A percentile compares a stretch with the other conserved stretches of the same genome.
phyloP scores from a whole-genome alignment of 64 coral and sea anemone species.

The Pachyseris speciosa region DNA sequence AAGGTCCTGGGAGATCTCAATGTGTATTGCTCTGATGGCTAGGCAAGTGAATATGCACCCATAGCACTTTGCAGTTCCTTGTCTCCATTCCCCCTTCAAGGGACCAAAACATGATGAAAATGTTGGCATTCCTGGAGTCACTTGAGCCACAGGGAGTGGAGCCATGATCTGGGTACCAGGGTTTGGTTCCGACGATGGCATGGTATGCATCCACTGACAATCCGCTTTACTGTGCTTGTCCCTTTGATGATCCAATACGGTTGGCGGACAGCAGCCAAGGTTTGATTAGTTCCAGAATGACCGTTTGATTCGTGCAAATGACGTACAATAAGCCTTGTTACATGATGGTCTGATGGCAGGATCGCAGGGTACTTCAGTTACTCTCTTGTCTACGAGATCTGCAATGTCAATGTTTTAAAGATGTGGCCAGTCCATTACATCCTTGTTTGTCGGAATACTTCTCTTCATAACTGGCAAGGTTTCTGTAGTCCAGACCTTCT shows the following conservation, averaged over 20 bases:
- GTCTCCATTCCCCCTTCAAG: conserved; percentile 27
- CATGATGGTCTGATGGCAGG: too few relatives aligned
- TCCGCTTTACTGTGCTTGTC: conserved; percentile 17
- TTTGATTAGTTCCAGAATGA: conserved; percentile 36
- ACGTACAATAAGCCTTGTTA: too few relatives aligned
- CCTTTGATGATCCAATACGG: conserved; percentile 71
- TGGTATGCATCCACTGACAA: neutral
- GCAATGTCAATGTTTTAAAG: too few relatives aligned
- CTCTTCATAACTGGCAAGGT: too few relatives aligned
- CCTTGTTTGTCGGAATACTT: too few relatives aligned
- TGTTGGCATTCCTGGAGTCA: conserved; percentile 26
- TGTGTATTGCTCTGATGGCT: conserved; percentile 64
- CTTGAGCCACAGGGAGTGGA: conserved; percentile 49
- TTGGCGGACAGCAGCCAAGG: conserved; percentile 48
- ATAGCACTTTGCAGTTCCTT: conserved; percentile 65
- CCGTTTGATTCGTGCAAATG: conserved; percentile 40
- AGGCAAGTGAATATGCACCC: conserved; percentile 77
- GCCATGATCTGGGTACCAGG: too few relatives aligned
- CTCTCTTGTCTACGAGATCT: conserved; percentile 9
- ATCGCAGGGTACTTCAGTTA: conserved; percentile 24
- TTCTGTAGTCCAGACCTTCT: too few relatives aligned
- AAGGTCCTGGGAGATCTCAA: conserved; percentile 56
- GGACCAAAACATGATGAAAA: conserved; percentile 67
- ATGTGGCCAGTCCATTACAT: too few relatives aligned
- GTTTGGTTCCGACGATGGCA: conserved; percentile 18